phyloP scores from a whole-genome alignment of 2,113 vertebrate genomes.

The Rhodinocichla rosea region DNA sequence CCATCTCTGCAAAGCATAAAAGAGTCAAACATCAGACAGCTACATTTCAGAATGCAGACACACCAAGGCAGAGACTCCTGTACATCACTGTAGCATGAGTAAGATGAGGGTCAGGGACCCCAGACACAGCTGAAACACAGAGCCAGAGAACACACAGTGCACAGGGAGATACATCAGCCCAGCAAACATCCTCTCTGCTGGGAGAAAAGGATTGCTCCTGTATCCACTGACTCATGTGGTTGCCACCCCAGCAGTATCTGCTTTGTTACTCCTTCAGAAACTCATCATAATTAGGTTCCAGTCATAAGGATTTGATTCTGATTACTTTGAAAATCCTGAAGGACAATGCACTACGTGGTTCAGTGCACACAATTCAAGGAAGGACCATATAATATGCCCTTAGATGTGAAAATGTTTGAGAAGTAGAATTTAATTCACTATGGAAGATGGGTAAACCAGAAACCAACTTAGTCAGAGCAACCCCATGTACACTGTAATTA shows the following conservation, averaged over 20 bases:
- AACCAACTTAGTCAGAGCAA: not conserved
- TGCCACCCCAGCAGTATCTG: not conserved
- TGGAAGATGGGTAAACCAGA: not conserved
- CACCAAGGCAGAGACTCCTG: not conserved
- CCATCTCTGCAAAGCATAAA: not conserved
- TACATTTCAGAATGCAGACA: not conserved
- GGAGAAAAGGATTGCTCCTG: not conserved
- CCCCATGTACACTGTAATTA: not conserved
- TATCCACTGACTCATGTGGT: not conserved
- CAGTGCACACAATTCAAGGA: not conserved
- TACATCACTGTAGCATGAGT: not conserved
- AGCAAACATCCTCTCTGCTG: not conserved
- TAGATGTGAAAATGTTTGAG: constrained; percentile 6
- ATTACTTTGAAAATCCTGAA: constrained; percentile 10
- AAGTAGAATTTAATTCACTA: constrained; percentile 12
- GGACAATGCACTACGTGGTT: not conserved
- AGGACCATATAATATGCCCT: not conserved
- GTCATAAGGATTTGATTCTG: not conserved
- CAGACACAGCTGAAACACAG: not conserved
- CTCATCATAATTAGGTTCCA: not conserved
- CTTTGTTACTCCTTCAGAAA: not conserved
- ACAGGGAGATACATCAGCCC: not conserved
- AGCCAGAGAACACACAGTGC: not conserved
- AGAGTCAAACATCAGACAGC: not conserved
- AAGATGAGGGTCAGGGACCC: not conserved